phyloP scores from a whole-genome alignment of 2,113 vertebrate genomes.

The Sciurus niger region DNA sequence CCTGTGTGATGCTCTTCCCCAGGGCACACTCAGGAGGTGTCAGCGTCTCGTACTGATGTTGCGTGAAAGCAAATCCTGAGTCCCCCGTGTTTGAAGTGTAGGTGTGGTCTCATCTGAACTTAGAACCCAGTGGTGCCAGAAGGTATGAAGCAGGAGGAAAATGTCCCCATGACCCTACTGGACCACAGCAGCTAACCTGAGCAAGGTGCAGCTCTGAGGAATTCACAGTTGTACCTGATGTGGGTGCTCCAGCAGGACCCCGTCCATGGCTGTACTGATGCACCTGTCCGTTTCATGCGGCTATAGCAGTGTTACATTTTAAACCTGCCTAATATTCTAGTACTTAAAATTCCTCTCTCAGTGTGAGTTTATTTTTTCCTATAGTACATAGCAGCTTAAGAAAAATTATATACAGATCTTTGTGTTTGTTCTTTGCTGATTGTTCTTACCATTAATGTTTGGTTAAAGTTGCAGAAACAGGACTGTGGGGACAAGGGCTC shows the following conservation, averaged over 20 bases:
- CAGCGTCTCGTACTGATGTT: background rate
- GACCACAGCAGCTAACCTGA: background rate
- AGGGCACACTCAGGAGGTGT: background rate
- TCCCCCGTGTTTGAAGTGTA: background rate
- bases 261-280: rapidly evolving
- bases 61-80: background rate
- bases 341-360: background rate
- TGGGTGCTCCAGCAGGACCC: background rate
- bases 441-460: background rate
- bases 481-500: background rate
- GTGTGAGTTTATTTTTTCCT: background rate
- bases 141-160: background rate
- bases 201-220: background rate
- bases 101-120: no score
- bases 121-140: background rate
- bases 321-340: background rate
- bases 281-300: background rate
- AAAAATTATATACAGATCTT: background rate
- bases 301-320: background rate
- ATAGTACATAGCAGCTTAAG: background rate
- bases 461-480: background rate
- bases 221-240: rapidly evolving
- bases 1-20: background rate
- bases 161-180: background rate
- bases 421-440: background rate